phyloP scores from a whole-genome alignment of 2,888 invertebrate genomes.

The Cryptocheilus praepositus region DNA sequence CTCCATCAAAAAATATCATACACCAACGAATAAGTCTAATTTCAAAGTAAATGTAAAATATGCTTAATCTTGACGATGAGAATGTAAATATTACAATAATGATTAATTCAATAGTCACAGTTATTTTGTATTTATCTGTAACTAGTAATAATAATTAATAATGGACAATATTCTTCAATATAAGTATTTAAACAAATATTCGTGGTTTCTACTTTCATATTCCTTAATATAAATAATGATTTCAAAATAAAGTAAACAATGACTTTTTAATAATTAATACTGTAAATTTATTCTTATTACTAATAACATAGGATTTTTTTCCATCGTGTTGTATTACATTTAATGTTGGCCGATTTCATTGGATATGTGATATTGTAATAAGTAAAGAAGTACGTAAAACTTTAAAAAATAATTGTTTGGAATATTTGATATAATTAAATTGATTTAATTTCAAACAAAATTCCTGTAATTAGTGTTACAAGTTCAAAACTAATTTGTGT shows the following conservation, averaged over 20 bases:
- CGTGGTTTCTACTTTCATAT: slow-evolving; percentile 13
- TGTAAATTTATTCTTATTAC: slow-evolving; percentile 77
- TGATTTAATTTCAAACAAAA: slow-evolving; percentile 38
- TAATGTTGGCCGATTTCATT: no score
- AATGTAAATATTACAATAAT: slow-evolving; percentile 74
- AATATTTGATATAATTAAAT: no score
- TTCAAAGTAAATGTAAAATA: slow-evolving; percentile 85
- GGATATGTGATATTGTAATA: no score
- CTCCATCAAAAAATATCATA: slow-evolving; percentile 83
- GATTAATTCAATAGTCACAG: slow-evolving; percentile 65
- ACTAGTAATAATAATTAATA: slow-evolving; percentile 73
- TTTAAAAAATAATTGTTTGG: no score
- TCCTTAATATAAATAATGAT: neutral
- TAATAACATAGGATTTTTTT: no score
- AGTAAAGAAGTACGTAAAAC: no score
- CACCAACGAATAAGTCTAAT: slow-evolving; percentile 81
- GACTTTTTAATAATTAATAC: no score
- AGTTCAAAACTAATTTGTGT: neutral
- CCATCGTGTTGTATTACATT: no score
- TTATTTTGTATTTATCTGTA: slow-evolving; percentile 75
- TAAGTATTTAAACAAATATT: slow-evolving; percentile 38
- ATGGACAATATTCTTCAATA: slow-evolving; percentile 55
- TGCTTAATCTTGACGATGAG: no score
- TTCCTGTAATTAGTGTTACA: slow-evolving; percentile 16
- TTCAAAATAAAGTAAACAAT: slow-evolving; percentile 76